phyloP scores from a whole-genome alignment of 2,113 vertebrate genomes.

The Pseudonaja textilis region DNA sequence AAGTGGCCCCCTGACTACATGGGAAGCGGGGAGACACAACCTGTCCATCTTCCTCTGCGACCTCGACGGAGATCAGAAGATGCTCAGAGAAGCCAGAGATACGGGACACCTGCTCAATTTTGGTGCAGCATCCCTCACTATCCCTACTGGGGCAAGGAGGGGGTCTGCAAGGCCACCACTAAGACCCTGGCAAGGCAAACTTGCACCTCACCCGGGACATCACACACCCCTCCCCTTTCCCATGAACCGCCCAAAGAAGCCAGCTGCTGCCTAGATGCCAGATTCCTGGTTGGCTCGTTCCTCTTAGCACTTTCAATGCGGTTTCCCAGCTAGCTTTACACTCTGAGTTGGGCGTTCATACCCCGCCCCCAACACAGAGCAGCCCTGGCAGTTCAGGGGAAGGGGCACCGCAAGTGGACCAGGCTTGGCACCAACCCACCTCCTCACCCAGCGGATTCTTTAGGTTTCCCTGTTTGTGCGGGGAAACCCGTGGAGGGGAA shows the following conservation, averaged over 20 bases:
- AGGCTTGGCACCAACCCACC: background rate
- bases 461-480: background rate
- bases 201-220: background rate
- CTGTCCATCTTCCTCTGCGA: background rate
- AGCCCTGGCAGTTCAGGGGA: background rate
- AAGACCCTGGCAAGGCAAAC: background rate
- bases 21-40: background rate
- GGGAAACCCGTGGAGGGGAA: background rate
- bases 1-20: background rate
- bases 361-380: background rate
- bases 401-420: background rate
- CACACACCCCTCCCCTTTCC: background rate
- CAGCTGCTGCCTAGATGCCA: background rate
- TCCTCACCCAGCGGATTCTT: background rate
- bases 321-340: slow-evolving; percentile 30
- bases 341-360: background rate
- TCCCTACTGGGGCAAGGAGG: background rate
- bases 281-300: background rate
- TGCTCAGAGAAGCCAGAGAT: background rate
- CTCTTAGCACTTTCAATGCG: background rate
- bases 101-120: background rate
- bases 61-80: background rate
- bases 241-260: background rate
- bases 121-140: background rate
- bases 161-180: background rate